Base-by-base conservation (phyloP, 2,888 invertebrate species). In the Cephus pulcher region DNA sequence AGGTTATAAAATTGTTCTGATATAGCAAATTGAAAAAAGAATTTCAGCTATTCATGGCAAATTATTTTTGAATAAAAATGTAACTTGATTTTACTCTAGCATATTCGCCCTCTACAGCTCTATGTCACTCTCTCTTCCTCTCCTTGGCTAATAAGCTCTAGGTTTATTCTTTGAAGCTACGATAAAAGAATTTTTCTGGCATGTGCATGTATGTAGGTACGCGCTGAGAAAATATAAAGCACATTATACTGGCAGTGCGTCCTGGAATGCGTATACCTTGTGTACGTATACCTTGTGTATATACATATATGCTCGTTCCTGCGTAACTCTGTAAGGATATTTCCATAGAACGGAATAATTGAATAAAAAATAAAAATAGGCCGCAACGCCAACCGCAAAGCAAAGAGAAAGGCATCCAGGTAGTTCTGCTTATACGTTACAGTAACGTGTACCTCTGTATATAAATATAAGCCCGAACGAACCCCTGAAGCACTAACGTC, bases 291-390 rank as follows among this genome's bases (percentile, higher is more conserved):
- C n/a, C 9, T 15, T 23, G 23, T 9, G 9, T 23, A 23, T 23
- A 56, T 56, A 23, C 23, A 56, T 23, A 23, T 15, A 34, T 35
- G 11, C 34, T 37, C 6, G 6, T n/a, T 37, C 4, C 74, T 35
- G n/a, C n/a, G 35, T 74, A 74, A 34, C 23, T 35, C 30, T 35
- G 35, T 15, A 12, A 35, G 30, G 74, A 34, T 12, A 74, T 74
- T 74, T 74, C 30, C 35, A 35, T 74, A 37, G 12, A 34, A 74
- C 34, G 34, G 74, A 74, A 74, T 35, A 35, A 74, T 74, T 33
- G 74, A 74, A 74, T 74, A 74, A 15, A 34, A 34, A 34, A 74
- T 74, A 74, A 74, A 71, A 74, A 34, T 11, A n/a, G 34, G 35
- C n/a, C 34, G 33, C 37, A 35, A 35, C 37, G 23, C 30, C 15